Base-by-base conservation (phyloP, 2,888 invertebrate species). In the Dioctria rufipes region DNA sequence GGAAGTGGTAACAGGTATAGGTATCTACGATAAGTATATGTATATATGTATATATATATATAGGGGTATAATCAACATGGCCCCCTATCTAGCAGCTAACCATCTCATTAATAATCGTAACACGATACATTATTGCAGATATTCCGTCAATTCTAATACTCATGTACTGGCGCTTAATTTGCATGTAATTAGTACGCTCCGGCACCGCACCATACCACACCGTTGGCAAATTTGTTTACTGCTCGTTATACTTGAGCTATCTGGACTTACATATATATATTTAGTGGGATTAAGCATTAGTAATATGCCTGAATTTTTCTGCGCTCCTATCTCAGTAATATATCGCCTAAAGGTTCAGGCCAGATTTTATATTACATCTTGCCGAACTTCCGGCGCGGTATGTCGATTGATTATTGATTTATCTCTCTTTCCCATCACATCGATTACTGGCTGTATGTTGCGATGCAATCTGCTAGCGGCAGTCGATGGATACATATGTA, bases 331-430 rank as follows among this genome's bases (percentile, higher is more conserved):
- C 65, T 25, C 65, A 9, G 8, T 25, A 25, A 0, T 25, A 25
- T 25, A 25, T 25, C 25, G 25, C 2, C 25, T 25, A 25, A 43
- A 11, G 13, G 51, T 51, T 51, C 51, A 39, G 71, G 71, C 54
- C 37, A 54, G 54, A 54, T 71, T 51, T 71, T 37, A 71, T 71
- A 71, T 54, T 40, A 71, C 43, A 39, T 40, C 71, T 49, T 37
- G 11, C 5, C n/a, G 37, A 49, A 4, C 71, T 39, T 25, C 54
- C 39, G 71, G 71, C 71, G 25, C 25, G 39, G 54, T 37, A n/a
- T 42, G 71, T 54, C 71, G 71, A 71, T 71, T 71, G 71, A 71
- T 71, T 71, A 71, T 71, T 71, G 71, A 71, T 71, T 71, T 60
- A 25, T 25, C 60, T 60, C 54, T 8, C 40, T 37, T 71, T 71